Conservation (phyloP, 2,797 vertebrate species). For the Discoglossus pictus region DNA sequence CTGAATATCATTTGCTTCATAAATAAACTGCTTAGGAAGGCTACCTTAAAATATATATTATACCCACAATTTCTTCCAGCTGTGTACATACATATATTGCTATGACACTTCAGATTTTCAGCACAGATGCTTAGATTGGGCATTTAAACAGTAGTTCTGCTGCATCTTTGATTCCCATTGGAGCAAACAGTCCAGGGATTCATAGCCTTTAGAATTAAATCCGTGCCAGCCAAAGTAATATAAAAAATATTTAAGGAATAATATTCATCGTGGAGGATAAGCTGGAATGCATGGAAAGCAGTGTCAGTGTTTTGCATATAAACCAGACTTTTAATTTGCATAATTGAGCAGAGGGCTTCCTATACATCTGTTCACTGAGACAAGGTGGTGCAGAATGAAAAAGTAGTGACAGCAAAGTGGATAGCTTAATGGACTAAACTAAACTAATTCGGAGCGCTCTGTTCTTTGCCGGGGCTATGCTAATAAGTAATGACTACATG, state of each 20-base stretch:
- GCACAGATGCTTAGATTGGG: conserved; percentile 21
- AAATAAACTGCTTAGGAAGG: conserved; percentile 13
- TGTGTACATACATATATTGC: conserved; percentile 6
- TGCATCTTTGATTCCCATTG: conserved; percentile 40
- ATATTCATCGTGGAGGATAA: conserved; percentile 37
- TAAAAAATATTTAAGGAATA: conserved; percentile 42
- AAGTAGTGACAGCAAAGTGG: conserved; percentile 10
- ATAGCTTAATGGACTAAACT: conserved; percentile 32
- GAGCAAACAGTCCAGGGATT: conserved; percentile 11
- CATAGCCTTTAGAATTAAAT: conserved; percentile 19
- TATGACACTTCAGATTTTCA: not conserved
- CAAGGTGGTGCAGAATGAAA: conserved; percentile 40
- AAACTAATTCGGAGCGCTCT: conserved; percentile 24
- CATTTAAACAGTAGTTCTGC: conserved; percentile 5
- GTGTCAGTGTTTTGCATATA: conserved; percentile 51
- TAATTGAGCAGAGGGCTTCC: conserved; percentile 53
- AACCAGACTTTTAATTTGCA: conserved; percentile 52
- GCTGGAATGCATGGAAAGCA: conserved; percentile 34
- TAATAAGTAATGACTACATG: conserved; percentile 20
- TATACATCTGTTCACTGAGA: conserved; percentile 47
- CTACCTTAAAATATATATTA: not conserved
- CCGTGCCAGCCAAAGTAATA: conserved; percentile 7
- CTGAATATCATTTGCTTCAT: too few relatives aligned
- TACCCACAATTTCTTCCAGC: not conserved
- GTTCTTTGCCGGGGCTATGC: conserved; percentile 12